Percentiles rank a stretch among this genome's conserved stretches.
phyloP scores from a whole-genome alignment of 1,140 invertebrate species.

The Plectrocnemia conspersa region DNA sequence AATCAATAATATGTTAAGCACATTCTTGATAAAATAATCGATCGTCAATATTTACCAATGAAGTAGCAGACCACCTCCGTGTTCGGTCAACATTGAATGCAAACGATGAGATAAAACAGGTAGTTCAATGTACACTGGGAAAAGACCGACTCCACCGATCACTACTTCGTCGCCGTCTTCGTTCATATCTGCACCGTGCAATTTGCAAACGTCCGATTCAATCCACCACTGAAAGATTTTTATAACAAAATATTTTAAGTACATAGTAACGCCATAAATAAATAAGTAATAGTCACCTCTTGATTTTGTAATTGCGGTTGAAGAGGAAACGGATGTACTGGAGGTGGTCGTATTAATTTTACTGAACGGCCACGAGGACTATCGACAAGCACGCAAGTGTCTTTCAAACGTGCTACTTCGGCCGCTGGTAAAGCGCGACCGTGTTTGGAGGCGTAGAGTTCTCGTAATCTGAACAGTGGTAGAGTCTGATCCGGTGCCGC shows the following conservation, averaged over 20 bases:
- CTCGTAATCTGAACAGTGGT: constrained; percentile 74
- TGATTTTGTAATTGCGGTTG: constrained; percentile 20
- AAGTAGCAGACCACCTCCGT: constrained; percentile 63
- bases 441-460: constrained; percentile 77
- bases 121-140: constrained; percentile 66
- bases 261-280: constrained; percentile 5
- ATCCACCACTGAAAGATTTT: constrained; percentile 41
- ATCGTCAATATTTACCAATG: constrained; percentile 56
- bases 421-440: constrained; percentile 71
- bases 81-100: constrained; percentile 61
- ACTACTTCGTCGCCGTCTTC: constrained; percentile 60
- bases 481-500: constrained; percentile 56
- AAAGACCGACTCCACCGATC: constrained; percentile 61
- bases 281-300: constrained; percentile 14
- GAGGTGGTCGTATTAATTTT: constrained; percentile 48
- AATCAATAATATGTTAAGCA: neutral
- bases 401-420: constrained; percentile 71
- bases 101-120: constrained; percentile 60
- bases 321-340: constrained; percentile 6
- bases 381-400: constrained; percentile 64
- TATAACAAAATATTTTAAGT: neutral
- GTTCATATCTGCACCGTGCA: constrained; percentile 51
- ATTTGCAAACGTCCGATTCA: constrained; percentile 50
- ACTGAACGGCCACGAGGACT: constrained; percentile 64
- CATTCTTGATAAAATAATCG: neutral